Evolutionary conservation across 1,140 invertebrate genomes (phyloP).

Genomic region (Saxidomus purpurata): DNA sequence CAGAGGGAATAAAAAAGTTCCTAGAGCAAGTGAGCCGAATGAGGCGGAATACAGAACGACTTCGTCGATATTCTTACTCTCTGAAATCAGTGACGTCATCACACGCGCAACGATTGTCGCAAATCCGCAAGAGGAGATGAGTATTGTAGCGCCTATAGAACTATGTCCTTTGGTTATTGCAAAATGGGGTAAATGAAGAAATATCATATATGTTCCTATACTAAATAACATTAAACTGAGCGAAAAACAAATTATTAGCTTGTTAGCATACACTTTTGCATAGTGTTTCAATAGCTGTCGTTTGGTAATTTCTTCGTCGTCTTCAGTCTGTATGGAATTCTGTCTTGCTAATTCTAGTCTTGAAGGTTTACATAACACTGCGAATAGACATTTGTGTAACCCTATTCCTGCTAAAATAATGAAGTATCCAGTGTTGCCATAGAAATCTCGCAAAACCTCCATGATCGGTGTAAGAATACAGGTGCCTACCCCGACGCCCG

Average conservation of each 20-base stretch:
- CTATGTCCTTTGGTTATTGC: constrained; percentile 23
- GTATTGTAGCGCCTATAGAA: background rate
- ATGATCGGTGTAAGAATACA: constrained; percentile 51
- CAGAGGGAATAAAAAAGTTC: constrained; percentile 61
- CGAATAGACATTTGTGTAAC: constrained; percentile 64
- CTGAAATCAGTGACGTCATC: constrained; percentile 41
- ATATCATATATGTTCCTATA: constrained; percentile 66
- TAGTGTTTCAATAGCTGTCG: constrained; percentile 47
- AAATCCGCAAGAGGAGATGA: constrained; percentile 51
- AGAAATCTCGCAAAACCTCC: constrained; percentile 58
- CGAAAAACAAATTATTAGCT: constrained; percentile 63
- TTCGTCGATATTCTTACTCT: constrained; percentile 57
- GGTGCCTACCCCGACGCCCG: constrained; percentile 60
- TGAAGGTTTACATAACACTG: constrained; percentile 61
- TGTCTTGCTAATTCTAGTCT: constrained; percentile 55
- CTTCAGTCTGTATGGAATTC: constrained; percentile 26
- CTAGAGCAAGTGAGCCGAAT: constrained; percentile 58
- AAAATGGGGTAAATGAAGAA: constrained; percentile 63
- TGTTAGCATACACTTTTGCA: constrained; percentile 63
- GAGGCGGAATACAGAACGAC: constrained; percentile 60
- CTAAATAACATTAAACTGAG: constrained; percentile 63
- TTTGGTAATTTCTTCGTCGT: constrained; percentile 44
- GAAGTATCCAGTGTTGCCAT: constrained; percentile 61
- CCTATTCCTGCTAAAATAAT: constrained; percentile 60
- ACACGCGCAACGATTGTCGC: constrained; percentile 54